Base-by-base conservation (phyloP, 2,888 invertebrate genomes). In the Oasisia sp. region DNA sequence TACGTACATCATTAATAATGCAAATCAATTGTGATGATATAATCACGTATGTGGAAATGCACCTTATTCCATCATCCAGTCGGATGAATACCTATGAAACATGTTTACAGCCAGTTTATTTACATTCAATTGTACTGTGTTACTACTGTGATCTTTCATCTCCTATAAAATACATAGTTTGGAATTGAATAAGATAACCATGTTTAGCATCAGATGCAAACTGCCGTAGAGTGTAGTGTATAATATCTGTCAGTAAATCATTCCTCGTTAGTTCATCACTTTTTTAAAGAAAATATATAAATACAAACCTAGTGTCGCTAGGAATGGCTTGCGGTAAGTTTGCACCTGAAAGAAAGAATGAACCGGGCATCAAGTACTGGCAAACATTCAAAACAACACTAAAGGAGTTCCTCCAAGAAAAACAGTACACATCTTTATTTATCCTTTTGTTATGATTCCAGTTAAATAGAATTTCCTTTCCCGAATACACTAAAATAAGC, bases 241-340 rank as follows among this genome's bases (percentile, higher is more conserved):
- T 38, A 38, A 38, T 38, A 38, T 38, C 38, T 5, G 50, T 14
- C 50, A 50, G 50, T 50, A 50, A 50, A 50, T 50, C 14, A 14
- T 14, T 50, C 12, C 14, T 12, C 50, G 9, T 50, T 9, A 50
- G 50, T 2, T 56, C 19, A 56, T 8, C 12, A 56, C 11, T 3
- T 74, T 74, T 19, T 3, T 27, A 74, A n/a, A 74, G 74, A n/a
- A 19, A 27, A 74, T 74, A 27, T 27, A 27, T 27, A 19, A 27
- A 27, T 27, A 74, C 74, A 74, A 74, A 74, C 74, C 74, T 74
- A 74, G 74, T 27, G 74, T 74, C 0, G 74, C 74, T 27, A 74
- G 74, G 74, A 74, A 74, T 74, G 74, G 74, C 27, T 74, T 74
- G 74, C 74, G 27, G 74, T 74, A 74, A 74, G 74, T 74, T n/a